A percentile compares a stretch with the other conserved stretches of the same genome.
phyloP scores from a whole-genome alignment of 2,797 vertebrate genomes.

The Pyrrhura leucotis region DNA sequence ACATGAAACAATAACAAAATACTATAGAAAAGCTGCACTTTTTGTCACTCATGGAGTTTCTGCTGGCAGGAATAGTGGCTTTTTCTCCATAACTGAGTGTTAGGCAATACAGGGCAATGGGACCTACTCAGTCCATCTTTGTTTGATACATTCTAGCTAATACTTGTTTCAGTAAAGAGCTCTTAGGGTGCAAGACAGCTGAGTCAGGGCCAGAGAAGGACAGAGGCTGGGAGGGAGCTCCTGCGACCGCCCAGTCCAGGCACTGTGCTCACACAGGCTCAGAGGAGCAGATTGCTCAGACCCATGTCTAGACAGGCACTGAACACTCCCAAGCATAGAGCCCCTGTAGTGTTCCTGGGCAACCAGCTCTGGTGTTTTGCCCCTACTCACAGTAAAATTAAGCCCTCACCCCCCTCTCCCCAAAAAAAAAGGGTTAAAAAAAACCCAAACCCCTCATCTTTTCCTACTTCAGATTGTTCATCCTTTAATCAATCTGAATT shows the following conservation, averaged over 20 bases:
- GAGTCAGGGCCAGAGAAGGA: background rate
- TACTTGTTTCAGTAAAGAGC: background rate
- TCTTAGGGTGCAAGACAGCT: rapidly evolving
- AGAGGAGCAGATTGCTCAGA: background rate
- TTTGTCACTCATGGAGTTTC: background rate
- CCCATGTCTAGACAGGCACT: background rate
- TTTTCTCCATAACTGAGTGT: background rate
- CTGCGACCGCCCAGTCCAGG: background rate
- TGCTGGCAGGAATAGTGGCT: background rate
- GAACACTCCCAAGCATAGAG: background rate
- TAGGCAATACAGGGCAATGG: background rate
- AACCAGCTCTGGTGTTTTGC: background rate
- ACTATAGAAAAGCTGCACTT: background rate
- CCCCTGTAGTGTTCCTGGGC: background rate
- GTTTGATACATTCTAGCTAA: background rate
- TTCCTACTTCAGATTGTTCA: background rate
- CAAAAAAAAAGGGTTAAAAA: background rate
- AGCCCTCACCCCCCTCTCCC: background rate
- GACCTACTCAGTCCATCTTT: background rate
- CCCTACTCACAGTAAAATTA: background rate
- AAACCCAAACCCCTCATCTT: background rate
- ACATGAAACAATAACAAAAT: background rate
- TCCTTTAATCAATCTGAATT: background rate
- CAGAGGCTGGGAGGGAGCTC: background rate
- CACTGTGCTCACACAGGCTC: background rate